Evolutionary conservation across 2,797 vertebrate genomes (phyloP), one percentile per base, ranked within the genome.

Genomic region (Diplodus puntazzo): DNA sequence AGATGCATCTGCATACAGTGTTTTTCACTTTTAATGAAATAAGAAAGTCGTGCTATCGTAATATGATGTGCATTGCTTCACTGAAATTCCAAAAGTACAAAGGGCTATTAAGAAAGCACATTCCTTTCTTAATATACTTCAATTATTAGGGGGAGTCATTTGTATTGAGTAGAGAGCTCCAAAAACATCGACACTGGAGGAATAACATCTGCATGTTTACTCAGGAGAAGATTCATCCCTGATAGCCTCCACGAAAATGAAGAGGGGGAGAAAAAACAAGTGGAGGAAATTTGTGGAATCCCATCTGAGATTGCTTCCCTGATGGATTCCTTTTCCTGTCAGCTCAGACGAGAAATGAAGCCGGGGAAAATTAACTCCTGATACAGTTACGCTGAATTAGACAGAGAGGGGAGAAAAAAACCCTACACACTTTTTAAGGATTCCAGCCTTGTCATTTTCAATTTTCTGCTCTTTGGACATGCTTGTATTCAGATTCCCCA

Each of bases 381-480:
- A 95, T 96, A 95, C 93, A 93, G 95, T 94, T 88, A 95, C 93
- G 94, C 94, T 84, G 95, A 96, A 96, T 96, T 96, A 96, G 94
- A 97, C 97, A 96, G 95, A 87, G 92, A 95, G 93, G 73, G 82
- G 62, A 46, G 5, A 58, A 90, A 93, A 95, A 90, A 82, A 95
- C 84, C n/a, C 92, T 89, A 96, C 94, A 96, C 94, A 98, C 97
- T 99, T 99, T 98, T 99, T 98, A 98, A 99, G 97, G 96, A 98
- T 98, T 98, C 97, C 96, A 98, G 97, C 97, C 98, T 99, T 99
- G 98, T 99, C 98, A 99, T 99, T 99, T 99, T 97, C 97, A 99
- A 99, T 99, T 99, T 99, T 99, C 98, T 99, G 98, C 98, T 99
- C 97, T 98, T 99, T 99, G 98, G 98, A 99, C 98, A 99, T 99